These are phyloP conservation scores for Melanotaenia parkinsoni DNA, from an alignment of 2,797 vertebrate genomes.

Conservation along the genomic window DNA sequence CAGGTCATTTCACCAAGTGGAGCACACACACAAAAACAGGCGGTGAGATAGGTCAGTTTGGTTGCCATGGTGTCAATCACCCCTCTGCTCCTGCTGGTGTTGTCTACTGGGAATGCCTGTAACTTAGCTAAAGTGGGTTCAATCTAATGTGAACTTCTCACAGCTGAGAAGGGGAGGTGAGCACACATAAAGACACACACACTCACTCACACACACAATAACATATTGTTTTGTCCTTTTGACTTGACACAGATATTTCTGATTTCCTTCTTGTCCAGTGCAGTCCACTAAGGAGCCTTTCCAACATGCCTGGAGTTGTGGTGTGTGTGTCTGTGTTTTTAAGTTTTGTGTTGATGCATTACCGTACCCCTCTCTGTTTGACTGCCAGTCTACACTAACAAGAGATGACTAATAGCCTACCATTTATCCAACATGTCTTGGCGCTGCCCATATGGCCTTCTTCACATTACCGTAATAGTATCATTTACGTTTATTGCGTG, in stretches of 20 bases:
- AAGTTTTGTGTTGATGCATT: slow-evolving; percentile 1
- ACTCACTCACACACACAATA: not conserved
- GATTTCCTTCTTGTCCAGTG: slow-evolving; percentile 33
- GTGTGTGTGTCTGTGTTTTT: not conserved
- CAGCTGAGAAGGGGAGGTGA: slow-evolving; percentile 13
- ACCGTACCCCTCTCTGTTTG: slow-evolving; percentile 2
- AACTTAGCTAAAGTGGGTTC: slow-evolving; percentile 70
- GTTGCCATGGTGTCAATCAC: slow-evolving; percentile 53
- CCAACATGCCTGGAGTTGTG: slow-evolving; percentile 12
- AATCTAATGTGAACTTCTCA: slow-evolving; percentile 77
- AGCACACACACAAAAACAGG: slow-evolving; percentile 8
- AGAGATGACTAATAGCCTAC: slow-evolving; percentile 31
- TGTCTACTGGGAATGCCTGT: slow-evolving; percentile 66
- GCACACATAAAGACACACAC: not conserved
- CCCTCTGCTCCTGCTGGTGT: slow-evolving; percentile 50
- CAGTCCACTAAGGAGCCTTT: slow-evolving; percentile 28
- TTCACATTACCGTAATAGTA: slow-evolving; percentile 36
- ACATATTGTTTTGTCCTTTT: slow-evolving; percentile 64
- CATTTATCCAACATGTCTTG: slow-evolving; percentile 38
- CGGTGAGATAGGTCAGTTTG: slow-evolving; percentile 49
- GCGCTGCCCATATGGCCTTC: slow-evolving; percentile 46
- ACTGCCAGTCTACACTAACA: slow-evolving; percentile 25
- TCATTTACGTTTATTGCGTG: slow-evolving; percentile 36
- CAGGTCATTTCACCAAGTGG: slow-evolving; percentile 45
- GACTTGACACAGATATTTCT: slow-evolving; percentile 60